Base-by-base conservation (phyloP, 2,888 invertebrate genomes). In the Latrodectus elegans region DNA sequence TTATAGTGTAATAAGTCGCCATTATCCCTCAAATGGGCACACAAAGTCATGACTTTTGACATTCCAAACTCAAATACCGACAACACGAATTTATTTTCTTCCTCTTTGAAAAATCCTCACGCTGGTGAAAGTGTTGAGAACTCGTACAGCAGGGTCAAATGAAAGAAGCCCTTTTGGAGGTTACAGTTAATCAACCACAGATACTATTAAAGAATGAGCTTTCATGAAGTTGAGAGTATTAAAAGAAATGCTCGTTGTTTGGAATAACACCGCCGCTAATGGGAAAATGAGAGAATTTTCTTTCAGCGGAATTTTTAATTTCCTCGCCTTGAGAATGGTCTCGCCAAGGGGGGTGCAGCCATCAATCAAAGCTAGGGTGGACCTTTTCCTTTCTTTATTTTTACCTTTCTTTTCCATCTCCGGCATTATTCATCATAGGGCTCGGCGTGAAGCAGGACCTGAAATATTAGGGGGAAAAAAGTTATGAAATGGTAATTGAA, bases 261-360 rank as follows among this genome's bases (percentile, higher is more conserved):
- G 51, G 74, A 55, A 22, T 11, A 49, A 68, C 17, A 70, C 70
- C 22, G 52, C 74, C 82, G 49, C 53, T 75, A 82, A 82, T 82
- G 68, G 38, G 68, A 73, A 81, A 75, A 38, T 14, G 17, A 15
- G 53, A 51, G 38, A 52, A 67, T 52, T 81, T 71, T 81, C 51
- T 9, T 26, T 53, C n/a, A 17, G 15, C 22, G 68, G 68, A 82
- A 82, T 82, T 75, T 75, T 75, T 82, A 82, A 75, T 82, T 82
- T 82, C 68, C 70, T 60, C 55, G 49, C 68, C 67, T 26, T 73
- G 64, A 53, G 65, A 49, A 65, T 17, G 67, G 17, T n/a, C 67
- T 65, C 51, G 3, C 4, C 11, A 15, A 77, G 52, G 67, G 65
- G 76, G 17, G 65, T 17, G 12, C 60, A 38, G 26, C 15, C 53